Conservation (phyloP, 2,797 vertebrate species). For the Sebastes elongatus region DNA sequence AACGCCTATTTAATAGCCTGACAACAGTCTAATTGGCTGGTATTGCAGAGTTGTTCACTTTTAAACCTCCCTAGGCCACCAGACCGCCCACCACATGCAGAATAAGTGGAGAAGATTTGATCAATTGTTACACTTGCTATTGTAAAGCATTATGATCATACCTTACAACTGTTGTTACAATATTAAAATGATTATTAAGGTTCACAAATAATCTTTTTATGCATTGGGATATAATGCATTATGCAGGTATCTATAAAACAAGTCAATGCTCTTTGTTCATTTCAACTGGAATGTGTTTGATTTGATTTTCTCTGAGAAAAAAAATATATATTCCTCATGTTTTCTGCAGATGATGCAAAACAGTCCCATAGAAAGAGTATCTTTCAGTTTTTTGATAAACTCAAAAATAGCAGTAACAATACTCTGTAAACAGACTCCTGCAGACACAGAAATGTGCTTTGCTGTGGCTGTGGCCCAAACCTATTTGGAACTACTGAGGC, state of each 20-base stretch:
- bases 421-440: slow-evolving; percentile 25
- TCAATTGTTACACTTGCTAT: not conserved
- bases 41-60: not conserved
- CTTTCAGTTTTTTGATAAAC: slow-evolving; percentile 28
- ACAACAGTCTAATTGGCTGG: not conserved
- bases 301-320: not conserved
- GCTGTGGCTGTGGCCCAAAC: slow-evolving; percentile 59
- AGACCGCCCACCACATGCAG: not conserved
- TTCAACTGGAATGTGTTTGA: not conserved
- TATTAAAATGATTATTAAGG: not conserved
- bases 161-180: not conserved
- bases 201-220: not conserved
- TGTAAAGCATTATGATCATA: not conserved
- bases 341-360: slow-evolving; percentile 35
- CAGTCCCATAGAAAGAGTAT: not conserved
- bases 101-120: not conserved
- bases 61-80: not conserved
- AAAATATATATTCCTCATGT: not conserved
- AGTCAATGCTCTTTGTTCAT: not conserved
- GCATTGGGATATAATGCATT: not conserved
- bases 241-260: not conserved
- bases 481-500: slow-evolving; percentile 56
- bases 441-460: slow-evolving; percentile 54
- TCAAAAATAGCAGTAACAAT: slow-evolving; percentile 43
- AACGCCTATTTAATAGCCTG: no score